Percentiles rank a stretch among this genome's conserved stretches.
phyloP scores from a whole-genome alignment of 2,888 invertebrate species.

The Drosophila meridionalis region DNA sequence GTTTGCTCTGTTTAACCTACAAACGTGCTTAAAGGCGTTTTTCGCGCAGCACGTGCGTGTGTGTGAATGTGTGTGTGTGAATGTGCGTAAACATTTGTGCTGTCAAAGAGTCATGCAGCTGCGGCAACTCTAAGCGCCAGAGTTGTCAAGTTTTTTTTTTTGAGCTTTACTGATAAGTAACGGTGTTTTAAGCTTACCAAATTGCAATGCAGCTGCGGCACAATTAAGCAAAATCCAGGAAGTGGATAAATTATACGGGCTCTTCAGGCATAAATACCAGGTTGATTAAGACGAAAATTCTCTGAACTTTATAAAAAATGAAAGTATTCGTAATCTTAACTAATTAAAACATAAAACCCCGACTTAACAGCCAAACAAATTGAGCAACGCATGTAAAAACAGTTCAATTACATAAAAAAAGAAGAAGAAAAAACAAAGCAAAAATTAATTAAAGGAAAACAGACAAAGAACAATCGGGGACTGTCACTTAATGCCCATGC shows the following conservation, averaged over 20 bases:
- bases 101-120: slow-evolving; percentile 40
- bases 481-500: slow-evolving; percentile 40
- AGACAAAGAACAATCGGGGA: slow-evolving; percentile 8
- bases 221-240: not conserved
- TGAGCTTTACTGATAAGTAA: not conserved
- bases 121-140: slow-evolving; percentile 37
- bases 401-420: slow-evolving; percentile 22
- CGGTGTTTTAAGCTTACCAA: not conserved
- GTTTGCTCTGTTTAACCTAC: slow-evolving; percentile 74
- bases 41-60: slow-evolving; percentile 14
- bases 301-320: not conserved
- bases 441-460: slow-evolving; percentile 57
- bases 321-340: not conserved
- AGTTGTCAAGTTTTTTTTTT: slow-evolving; percentile 27
- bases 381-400: slow-evolving; percentile 26
- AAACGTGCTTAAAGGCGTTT: slow-evolving; percentile 59
- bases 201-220: not conserved
- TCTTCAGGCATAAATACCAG: not conserved
- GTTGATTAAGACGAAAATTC: not conserved
- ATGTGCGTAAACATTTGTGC: slow-evolving; percentile 34
- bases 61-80: not conserved
- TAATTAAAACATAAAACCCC: slow-evolving; percentile 65
- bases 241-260: not conserved
- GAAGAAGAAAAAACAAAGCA: slow-evolving; percentile 33
- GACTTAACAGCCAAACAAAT: slow-evolving; percentile 30